Evolutionary conservation across 1,140 invertebrate genomes (phyloP), one percentile per base, ranked within the genome.

Genomic region (Musca domestica): DNA sequence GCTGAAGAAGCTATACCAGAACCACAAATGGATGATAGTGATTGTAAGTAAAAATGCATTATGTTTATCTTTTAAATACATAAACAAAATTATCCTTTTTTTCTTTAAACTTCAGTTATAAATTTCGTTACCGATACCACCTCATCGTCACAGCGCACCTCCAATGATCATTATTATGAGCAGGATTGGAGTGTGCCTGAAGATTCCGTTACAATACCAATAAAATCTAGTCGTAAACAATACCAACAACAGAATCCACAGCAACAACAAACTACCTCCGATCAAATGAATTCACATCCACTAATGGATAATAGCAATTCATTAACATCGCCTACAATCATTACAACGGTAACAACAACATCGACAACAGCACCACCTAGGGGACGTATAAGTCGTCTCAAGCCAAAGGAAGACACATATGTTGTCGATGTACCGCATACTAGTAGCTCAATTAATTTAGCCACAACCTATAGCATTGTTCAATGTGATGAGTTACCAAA

Each of bases 1-100:
- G 91, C 91, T 0, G 3, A 83, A 76, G 61, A 64, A 22, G n/a
- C 51, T 46, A 7, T 64, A 19, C 6, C 34, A 2, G 64, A 66
- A 52, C 71, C 74, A 10, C 85, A 87, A 70, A 72, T 84, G 17
- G 86, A 86, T 48, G 85, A 86, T 4, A 84, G 27, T 17, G 72
- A 84, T 12, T 74, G 72, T 75, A 23, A n/a, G 69, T 67, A 22
- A 61, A 51, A 19, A 23, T 5, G 17, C n/a, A n/a, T n/a, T n/a
- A 10, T 30, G 22, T 17, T 41, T 19, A 17, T 2, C 20, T 27
- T 3, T 7, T 14, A 47, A 51, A 66, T 20, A 19, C 23, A 56
- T 56, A 49, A 15, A 27, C 23, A 17, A 23, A 17, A 12, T 66
- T 52, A 52, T 19, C 10, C 30, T 27, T 22, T 22, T 64, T 19